These are phyloP conservation scores for Melanaphis sacchari DNA, from an alignment of 1,140 invertebrate genomes.

Conservation along the genomic window DNA sequence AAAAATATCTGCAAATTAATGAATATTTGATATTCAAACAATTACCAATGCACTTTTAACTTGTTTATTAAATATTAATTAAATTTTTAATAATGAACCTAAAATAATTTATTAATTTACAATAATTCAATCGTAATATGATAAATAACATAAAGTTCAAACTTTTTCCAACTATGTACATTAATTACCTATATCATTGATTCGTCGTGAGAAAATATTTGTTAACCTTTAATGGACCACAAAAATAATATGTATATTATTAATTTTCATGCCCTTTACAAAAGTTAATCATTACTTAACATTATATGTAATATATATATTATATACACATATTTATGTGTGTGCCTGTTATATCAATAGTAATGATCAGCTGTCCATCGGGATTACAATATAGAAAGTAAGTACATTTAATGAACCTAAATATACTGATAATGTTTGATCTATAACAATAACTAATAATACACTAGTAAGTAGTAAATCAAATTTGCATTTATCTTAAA, in stretches of 20 bases:
- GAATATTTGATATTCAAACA: too few relatives aligned
- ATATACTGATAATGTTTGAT: not conserved
- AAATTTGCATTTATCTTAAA: not conserved
- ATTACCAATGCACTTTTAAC: too few relatives aligned
- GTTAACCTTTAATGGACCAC: not conserved
- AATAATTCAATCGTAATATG: not conserved
- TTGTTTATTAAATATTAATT: not conserved
- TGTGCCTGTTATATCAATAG: not conserved
- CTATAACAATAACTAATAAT: not conserved
- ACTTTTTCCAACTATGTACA: not conserved
- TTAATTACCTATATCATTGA: not conserved
- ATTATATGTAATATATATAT: too few relatives aligned
- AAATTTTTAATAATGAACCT: not conserved
- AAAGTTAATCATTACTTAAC: not conserved
- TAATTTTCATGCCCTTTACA: not conserved
- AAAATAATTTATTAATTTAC: not conserved
- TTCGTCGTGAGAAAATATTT: not conserved
- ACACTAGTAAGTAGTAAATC: not conserved
- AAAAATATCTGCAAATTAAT: too few relatives aligned
- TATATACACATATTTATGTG: too few relatives aligned
- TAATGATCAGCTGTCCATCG: not conserved
- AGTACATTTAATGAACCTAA: not conserved
- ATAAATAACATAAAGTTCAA: not conserved
- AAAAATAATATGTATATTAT: not conserved
- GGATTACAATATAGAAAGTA: not conserved